Evolutionary conservation across 2,797 vertebrate species (phyloP), one percentile per base, ranked within the genome.

Genomic region (Pseudochromis fuscus): DNA sequence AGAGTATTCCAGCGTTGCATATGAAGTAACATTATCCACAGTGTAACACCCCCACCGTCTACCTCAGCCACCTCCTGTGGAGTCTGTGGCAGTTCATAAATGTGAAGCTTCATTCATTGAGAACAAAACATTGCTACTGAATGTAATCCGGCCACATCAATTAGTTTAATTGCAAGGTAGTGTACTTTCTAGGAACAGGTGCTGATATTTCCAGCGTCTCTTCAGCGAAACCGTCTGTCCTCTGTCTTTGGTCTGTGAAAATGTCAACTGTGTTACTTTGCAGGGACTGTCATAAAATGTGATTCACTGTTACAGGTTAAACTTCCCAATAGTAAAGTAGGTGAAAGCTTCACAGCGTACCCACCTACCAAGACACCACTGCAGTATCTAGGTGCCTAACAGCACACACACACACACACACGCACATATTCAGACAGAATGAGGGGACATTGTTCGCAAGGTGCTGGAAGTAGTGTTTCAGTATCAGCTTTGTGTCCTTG

Each of bases 401-500:
- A 44, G 46, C 38, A 58, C 30, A 68, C 11, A 13, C 45, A 52
- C 55, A 58, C 51, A 28, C n/a, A n/a, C 13, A 38, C 16, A 44
- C 50, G 58, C 15, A 42, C 19, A 16, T 27, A 49, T 15, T 35
- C 42, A 62, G 38, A 31, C 9, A 23, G 19, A 25, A 64, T 16
- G 31, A 25, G 30, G 49, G 16, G 40, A 8, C n/a, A 63, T 69
- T 51, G 56, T 65, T 69, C 19, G 4, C 27, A 42, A 75, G 57
- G 53, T 76, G 69, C 63, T 67, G 35, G 53, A n/a, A 82, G 53
- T 50, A 37, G 60, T 72, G 75, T 81, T 72, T 78, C 56, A 48
- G 71, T 71, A 69, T 77, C 64, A 72, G 74, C 72, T 87, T 67
- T 81, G 64, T 87, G 83, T 69, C 69, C 70, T 84, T 91, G 90